Evolutionary conservation across 2,888 invertebrate genomes (phyloP).

Genomic region (Macroteleia sp.): DNA sequence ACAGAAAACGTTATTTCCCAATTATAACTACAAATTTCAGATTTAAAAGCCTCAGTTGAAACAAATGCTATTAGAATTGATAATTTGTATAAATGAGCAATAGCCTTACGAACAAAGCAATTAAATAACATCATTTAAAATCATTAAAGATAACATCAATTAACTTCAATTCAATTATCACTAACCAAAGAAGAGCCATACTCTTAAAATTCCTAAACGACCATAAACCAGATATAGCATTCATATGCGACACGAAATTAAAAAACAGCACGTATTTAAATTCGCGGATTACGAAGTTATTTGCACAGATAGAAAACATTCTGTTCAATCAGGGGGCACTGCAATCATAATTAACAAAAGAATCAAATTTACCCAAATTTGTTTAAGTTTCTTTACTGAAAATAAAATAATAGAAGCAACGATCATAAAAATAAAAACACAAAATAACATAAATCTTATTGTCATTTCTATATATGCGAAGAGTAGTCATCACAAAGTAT

Average conservation of each 20-base stretch:
- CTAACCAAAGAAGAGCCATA: constrained; percentile 33
- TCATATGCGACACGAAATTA: constrained; percentile 60
- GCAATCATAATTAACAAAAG: constrained; percentile 56
- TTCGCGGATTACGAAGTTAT: constrained; percentile 46
- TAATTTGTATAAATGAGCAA: too few species aligned
- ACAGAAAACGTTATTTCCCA: too few species aligned
- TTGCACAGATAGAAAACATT: constrained; percentile 43
- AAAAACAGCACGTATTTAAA: constrained; percentile 34
- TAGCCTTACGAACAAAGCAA: too few species aligned
- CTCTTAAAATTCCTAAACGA: constrained; percentile 17
- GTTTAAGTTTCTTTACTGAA: background rate
- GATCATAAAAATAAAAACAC: constrained; percentile 39
- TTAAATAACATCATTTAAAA: too few species aligned
- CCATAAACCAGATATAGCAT: constrained; percentile 26
- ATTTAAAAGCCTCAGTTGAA: too few species aligned
- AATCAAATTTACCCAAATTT: constrained; percentile 25
- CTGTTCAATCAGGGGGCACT: constrained; percentile 53
- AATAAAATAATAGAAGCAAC: constrained; percentile 45
- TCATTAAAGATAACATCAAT: constrained; percentile 48
- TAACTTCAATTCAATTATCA: constrained; percentile 60
- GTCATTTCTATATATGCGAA: constrained; percentile 57
- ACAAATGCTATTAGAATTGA: background rate
- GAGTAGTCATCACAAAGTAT: constrained; percentile 16
- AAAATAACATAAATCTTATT: constrained; percentile 30
- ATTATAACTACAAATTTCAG: too few species aligned